Evolutionary conservation across 2,113 vertebrate species (phyloP), one percentile per base, ranked within the genome.

Genomic region (Dendropsophus ebraccatus): DNA sequence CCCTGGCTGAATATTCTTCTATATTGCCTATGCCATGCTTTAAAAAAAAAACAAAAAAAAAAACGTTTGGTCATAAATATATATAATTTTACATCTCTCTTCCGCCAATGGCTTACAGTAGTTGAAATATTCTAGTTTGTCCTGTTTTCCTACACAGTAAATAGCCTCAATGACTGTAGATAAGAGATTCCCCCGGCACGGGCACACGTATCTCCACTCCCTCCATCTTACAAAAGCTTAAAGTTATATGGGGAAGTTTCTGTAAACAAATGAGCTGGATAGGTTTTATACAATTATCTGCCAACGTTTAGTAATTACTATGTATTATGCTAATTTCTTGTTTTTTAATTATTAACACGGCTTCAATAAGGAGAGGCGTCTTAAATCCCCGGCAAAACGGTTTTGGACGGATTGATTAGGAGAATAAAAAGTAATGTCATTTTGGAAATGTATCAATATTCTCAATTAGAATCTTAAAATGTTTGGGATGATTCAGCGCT

Each of bases 271-370:
- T 75, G 16, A 76, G 47, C 74, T 21, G 47, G 30, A 54, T 30
- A 28, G 4, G 13, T 45, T 25, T 52, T 77, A 52, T 77, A 30
- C 49, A 19, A 77, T 77, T 54, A 77, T 77, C 49, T 77, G 74
- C 74, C 49, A 77, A 54, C 49, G 32, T 35, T 77, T 21, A 77
- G 74, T 77, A 50, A 77, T 77, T 77, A 30, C 47, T 52, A 50
- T 52, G 74, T 77, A 77, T 77, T 77, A 77, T 77, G 74, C 74
- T 54, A 77, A 77, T 77, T 77, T 77, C 16, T 17, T 21, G 6
- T 32, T 21, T 77, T 77, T 77, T 77, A 77, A 77, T 77, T 77
- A 54, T 77, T 77, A 77, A 9, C 47, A 52, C 30, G 32, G 74
- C 74, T 54, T 77, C 47, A 77, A 32, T 52, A 30, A 77, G 49